Evolutionary conservation across 2,113 vertebrate species (phyloP).

Genomic region (Chaetura pelagica): DNA sequence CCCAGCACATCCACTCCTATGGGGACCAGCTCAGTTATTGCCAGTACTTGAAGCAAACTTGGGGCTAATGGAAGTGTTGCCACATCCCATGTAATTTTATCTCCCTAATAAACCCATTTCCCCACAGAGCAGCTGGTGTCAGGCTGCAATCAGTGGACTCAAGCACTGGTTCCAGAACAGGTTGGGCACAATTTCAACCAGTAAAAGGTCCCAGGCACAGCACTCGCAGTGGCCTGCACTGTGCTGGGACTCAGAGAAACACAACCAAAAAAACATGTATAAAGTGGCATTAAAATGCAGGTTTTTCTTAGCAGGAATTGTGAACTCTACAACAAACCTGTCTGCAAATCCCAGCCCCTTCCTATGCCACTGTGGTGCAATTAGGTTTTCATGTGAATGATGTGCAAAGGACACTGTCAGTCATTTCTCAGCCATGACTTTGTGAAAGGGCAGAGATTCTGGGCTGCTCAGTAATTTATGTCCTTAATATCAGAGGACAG

Average conservation of each 20-base stretch:
- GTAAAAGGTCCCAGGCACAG: neutral
- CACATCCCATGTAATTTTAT: neutral
- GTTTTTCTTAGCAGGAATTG: neutral
- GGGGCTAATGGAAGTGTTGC: neutral
- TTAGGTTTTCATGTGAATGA: neutral
- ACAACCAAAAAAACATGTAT: neutral
- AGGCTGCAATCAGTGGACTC: neutral
- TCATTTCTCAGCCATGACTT: neutral
- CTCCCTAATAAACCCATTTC: neutral
- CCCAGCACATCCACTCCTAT: neutral
- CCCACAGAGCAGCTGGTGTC: neutral
- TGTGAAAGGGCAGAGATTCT: neutral
- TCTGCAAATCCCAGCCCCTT: neutral
- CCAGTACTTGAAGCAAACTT: neutral
- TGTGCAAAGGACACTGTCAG: neutral
- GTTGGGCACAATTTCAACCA: neutral
- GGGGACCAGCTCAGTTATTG: neutral
- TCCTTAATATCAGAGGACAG: neutral
- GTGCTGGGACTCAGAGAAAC: neutral
- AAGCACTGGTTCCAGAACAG: neutral
- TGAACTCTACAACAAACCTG: neutral
- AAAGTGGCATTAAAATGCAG: neutral
- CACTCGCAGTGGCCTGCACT: accelerated
- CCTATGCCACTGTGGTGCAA: accelerated
- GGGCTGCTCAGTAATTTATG: neutral